A percentile compares a stretch with the other conserved stretches of the same genome.
Conservation (phyloP, 2,888 invertebrate species). For the Heterodera filipjevi region DNA sequence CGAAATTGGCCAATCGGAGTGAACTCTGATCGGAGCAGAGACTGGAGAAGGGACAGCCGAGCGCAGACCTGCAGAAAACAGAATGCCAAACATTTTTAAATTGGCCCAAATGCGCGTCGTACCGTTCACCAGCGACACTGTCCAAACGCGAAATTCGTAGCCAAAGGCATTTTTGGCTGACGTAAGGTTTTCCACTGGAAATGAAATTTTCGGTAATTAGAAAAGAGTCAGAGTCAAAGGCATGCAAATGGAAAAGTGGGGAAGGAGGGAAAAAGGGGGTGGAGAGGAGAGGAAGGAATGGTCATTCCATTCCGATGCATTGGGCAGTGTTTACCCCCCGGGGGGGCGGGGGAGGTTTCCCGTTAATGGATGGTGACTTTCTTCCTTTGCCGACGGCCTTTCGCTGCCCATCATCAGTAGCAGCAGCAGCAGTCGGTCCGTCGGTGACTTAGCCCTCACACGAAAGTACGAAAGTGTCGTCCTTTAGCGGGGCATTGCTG, state of each 20-base stretch:
- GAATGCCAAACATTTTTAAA: background rate
- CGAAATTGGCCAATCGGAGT: conserved; percentile 7
- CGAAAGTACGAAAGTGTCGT: background rate
- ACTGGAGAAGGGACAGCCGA: conserved; percentile 56
- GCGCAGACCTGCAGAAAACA: conserved; percentile 15
- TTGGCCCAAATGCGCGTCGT: background rate
- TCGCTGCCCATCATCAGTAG: background rate
- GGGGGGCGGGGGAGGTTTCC: background rate
- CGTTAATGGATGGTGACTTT: conserved; percentile 15
- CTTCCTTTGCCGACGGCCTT: background rate
- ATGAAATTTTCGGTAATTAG: conserved; percentile 24
- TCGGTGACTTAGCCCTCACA: background rate
- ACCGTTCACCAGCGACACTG: conserved; percentile 47
- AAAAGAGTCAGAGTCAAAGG: background rate
- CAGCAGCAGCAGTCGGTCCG: no score
- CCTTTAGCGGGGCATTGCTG: background rate
- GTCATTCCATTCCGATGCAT: background rate
- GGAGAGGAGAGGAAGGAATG: background rate
- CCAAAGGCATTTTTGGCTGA: conserved; percentile 49
- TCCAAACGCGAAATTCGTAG: conserved; percentile 64
- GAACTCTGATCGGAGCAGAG: conserved; percentile 18
- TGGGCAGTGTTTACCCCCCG: conserved; percentile 5
- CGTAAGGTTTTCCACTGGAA: conserved; percentile 59
- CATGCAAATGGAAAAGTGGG: background rate
- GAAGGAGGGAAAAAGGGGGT: no score